phyloP scores from a whole-genome alignment of 2,113 vertebrate genomes.

The Sorex araneus region DNA sequence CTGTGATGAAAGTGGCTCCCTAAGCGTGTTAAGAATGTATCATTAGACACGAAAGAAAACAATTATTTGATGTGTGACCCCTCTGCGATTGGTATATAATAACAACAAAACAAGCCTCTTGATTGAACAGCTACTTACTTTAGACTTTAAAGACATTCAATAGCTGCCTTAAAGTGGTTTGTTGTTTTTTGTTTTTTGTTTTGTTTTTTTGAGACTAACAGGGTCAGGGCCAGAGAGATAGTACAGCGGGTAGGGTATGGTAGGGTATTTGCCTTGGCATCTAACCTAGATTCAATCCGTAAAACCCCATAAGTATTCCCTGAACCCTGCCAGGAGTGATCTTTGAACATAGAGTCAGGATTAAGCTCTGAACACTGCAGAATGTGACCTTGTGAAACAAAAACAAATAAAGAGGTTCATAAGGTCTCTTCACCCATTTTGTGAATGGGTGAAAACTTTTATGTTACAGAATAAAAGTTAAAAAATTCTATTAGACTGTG shows the following conservation, averaged over 20 bases:
- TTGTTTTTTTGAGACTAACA: conserved; percentile 30
- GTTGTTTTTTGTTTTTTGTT: conserved; percentile 17
- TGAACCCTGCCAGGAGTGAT: too few species aligned
- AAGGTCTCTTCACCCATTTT: conserved; percentile 67
- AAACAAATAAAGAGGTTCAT: not conserved
- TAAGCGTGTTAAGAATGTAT: conserved; percentile 79
- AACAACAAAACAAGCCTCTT: conserved; percentile 72
- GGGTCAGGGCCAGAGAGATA: too few species aligned
- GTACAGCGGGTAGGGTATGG: too few species aligned
- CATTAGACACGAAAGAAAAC: conserved; percentile 81
- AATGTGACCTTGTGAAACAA: too few species aligned
- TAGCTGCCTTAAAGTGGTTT: conserved; percentile 47
- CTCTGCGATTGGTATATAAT: conserved; percentile 72
- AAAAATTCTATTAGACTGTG: conserved; percentile 18
- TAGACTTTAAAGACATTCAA: conserved; percentile 67
- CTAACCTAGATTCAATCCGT: too few species aligned
- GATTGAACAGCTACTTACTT: conserved; percentile 72
- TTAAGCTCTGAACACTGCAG: too few species aligned
- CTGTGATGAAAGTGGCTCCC: conserved; percentile 72
- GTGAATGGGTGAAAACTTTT: conserved; percentile 68
- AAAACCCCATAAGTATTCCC: too few species aligned
- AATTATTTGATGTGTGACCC: conserved; percentile 77
- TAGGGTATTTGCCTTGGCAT: too few species aligned
- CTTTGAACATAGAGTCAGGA: too few species aligned
- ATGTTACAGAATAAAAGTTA: not conserved